Percentiles rank a stretch among this genome's conserved stretches.
Evolutionary conservation across 2,888 invertebrate genomes (phyloP).

Genomic region (Plusia festucae): DNA sequence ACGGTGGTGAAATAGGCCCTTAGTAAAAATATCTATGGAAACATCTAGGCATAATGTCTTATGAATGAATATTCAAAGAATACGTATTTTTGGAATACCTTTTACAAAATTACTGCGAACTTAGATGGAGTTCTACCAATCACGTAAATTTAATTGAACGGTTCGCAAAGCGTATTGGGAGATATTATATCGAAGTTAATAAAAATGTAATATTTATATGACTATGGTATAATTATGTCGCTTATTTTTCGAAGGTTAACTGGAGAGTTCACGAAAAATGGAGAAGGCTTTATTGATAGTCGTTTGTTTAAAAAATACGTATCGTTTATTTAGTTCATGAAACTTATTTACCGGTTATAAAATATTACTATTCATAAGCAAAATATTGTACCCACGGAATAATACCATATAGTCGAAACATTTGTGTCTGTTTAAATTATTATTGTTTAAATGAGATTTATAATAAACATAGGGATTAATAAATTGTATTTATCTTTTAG

Average conservation of each 20-base stretch:
- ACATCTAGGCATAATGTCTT: too few species aligned
- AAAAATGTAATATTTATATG: background rate
- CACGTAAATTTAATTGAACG: background rate
- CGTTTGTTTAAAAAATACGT: background rate
- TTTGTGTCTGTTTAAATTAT: background rate
- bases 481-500: background rate
- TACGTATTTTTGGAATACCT: background rate
- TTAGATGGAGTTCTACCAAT: constrained; percentile 8
- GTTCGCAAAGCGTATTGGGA: background rate
- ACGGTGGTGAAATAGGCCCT: too few species aligned
- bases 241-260: constrained; percentile 9
- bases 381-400: too few species aligned
- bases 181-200: constrained; percentile 10
- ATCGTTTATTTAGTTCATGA: background rate
- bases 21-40: too few species aligned
- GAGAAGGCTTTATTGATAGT: constrained; percentile 10
- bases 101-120: constrained; percentile 1
- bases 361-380: too few species aligned
- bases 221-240: background rate
- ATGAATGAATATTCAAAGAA: background rate
- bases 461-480: background rate
- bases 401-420: too few species aligned
- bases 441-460: background rate
- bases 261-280: background rate
- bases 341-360: constrained; percentile 1